Percentiles rank a stretch among this genome's conserved stretches.
Conservation (phyloP, 2,888 invertebrate genomes). For the Embidobia sp. region DNA sequence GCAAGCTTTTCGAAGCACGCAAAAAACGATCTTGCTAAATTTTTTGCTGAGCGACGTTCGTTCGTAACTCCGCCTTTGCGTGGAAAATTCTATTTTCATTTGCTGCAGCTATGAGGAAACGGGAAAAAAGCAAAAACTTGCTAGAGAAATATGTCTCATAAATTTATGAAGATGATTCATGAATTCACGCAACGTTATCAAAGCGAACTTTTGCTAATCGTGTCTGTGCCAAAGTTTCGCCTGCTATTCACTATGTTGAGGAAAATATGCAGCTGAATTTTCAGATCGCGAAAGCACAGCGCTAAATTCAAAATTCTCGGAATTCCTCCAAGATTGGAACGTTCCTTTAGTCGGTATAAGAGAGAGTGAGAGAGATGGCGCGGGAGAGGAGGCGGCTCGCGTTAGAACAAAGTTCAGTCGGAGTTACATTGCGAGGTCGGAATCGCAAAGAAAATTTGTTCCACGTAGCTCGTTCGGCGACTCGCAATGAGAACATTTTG, state of each 20-base stretch:
- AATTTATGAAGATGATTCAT: conserved; percentile 62
- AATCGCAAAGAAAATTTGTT: conserved; percentile 65
- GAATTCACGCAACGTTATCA: conserved; percentile 64
- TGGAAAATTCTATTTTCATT: too few species aligned
- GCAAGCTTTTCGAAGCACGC: too few species aligned
- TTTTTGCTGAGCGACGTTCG: too few species aligned
- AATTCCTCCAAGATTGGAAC: conserved; percentile 75
- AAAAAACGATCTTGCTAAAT: too few species aligned
- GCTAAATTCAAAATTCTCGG: conserved; percentile 74
- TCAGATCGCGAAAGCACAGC: conserved; percentile 69
- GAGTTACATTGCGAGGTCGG: conserved; percentile 63
- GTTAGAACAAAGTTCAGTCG: conserved; percentile 63
- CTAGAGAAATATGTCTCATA: conserved; percentile 49
- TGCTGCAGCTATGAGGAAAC: background rate
- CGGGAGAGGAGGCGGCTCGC: conserved; percentile 8
- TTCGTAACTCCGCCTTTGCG: too few species aligned
- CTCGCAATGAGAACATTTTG: conserved; percentile 32
- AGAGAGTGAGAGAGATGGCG: conserved; percentile 42
- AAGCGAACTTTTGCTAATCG: conserved; percentile 67
- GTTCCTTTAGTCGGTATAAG: conserved; percentile 66
- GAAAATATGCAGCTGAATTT: conserved; percentile 71
- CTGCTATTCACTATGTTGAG: conserved; percentile 62
- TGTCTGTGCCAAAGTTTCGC: conserved; percentile 67
- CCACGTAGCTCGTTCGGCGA: conserved; percentile 38
- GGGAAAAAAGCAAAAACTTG: conserved; percentile 3